These are phyloP conservation scores for Boloria selene DNA, from an alignment of 2,888 invertebrate genomes.

Conservation along the genomic window DNA sequence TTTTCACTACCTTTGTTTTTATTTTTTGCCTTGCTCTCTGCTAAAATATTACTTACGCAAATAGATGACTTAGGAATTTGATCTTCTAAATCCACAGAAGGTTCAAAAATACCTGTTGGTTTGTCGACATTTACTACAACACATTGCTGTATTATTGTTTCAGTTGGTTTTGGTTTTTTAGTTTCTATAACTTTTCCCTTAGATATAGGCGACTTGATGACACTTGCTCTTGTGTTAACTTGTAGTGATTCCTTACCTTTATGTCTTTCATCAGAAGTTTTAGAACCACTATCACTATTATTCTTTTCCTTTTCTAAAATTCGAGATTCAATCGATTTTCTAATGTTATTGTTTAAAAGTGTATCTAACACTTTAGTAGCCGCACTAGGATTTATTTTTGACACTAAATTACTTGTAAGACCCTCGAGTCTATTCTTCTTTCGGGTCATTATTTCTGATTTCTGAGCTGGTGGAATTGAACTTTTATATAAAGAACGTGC, in stretches of 20 bases:
- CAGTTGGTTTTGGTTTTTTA: slow-evolving; percentile 67
- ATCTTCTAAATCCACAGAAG: slow-evolving; percentile 85
- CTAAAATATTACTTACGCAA: slow-evolving; percentile 63
- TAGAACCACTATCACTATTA: slow-evolving; percentile 51
- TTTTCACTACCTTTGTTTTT: slow-evolving; percentile 56
- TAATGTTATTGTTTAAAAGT: slow-evolving; percentile 74
- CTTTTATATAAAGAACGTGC: slow-evolving; percentile 76
- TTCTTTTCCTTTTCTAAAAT: slow-evolving; percentile 75
- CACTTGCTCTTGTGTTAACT: slow-evolving; percentile 79
- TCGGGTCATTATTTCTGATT: slow-evolving; percentile 82
- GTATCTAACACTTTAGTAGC: slow-evolving; percentile 80
- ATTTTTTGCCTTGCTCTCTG: slow-evolving; percentile 68
- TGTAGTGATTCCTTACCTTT: slow-evolving; percentile 66
- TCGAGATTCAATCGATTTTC: slow-evolving; percentile 77
- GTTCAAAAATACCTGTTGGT: slow-evolving; percentile 87
- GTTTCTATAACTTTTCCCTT: slow-evolving; percentile 75
- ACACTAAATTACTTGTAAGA: slow-evolving; percentile 82
- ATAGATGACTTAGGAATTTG: slow-evolving; percentile 84
- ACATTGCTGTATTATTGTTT: slow-evolving; percentile 53
- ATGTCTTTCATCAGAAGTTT: slow-evolving; percentile 59
- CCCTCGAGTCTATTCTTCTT: slow-evolving; percentile 85
- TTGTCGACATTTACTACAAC: slow-evolving; percentile 73
- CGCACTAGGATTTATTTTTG: slow-evolving; percentile 82
- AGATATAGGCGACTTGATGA: slow-evolving; percentile 81
- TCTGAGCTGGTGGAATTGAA: slow-evolving; percentile 74